phyloP scores from a whole-genome alignment of 2,113 vertebrate species.

The Xiphophorus couchianus region DNA sequence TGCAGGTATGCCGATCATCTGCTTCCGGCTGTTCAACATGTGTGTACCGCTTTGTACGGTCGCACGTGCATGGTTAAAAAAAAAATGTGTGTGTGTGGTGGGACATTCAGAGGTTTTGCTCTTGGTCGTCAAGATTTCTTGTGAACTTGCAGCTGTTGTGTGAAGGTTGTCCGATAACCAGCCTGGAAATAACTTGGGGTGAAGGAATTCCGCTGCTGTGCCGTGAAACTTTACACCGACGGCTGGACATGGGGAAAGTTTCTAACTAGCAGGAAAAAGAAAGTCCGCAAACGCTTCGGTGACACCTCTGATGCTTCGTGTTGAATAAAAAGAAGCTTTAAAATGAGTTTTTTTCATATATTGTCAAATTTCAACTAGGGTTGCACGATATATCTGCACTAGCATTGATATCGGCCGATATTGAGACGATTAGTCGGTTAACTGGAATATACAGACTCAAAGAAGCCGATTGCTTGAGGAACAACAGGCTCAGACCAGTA shows the following conservation, averaged over 20 bases:
- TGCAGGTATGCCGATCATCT: conserved; percentile 58
- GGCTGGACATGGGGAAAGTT: conserved; percentile 17
- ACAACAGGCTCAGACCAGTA: too few species aligned
- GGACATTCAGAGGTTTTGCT: too few species aligned
- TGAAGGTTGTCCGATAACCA: background rate
- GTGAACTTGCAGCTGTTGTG: background rate
- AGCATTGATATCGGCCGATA: too few species aligned
- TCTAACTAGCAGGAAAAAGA: conserved; percentile 41
- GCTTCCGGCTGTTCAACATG: background rate
- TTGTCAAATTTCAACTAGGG: too few species aligned
- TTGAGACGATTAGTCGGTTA: too few species aligned
- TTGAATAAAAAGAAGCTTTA: background rate
- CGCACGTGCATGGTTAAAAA: background rate
- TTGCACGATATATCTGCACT: too few species aligned
- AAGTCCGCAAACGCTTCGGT: background rate
- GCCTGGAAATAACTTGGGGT: conserved; percentile 8
- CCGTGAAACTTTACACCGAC: conserved; percentile 45
- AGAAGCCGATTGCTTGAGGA: too few species aligned
- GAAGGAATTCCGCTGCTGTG: conserved; percentile 15
- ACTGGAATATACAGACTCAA: too few species aligned
- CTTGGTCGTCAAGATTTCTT: background rate
- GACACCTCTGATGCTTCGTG: background rate
- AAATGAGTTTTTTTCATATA: background rate
- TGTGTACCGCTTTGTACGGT: background rate
- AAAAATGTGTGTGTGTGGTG: too few species aligned